phyloP scores from a whole-genome alignment of 1,140 invertebrate genomes.

The Notospermus geniculatus region DNA sequence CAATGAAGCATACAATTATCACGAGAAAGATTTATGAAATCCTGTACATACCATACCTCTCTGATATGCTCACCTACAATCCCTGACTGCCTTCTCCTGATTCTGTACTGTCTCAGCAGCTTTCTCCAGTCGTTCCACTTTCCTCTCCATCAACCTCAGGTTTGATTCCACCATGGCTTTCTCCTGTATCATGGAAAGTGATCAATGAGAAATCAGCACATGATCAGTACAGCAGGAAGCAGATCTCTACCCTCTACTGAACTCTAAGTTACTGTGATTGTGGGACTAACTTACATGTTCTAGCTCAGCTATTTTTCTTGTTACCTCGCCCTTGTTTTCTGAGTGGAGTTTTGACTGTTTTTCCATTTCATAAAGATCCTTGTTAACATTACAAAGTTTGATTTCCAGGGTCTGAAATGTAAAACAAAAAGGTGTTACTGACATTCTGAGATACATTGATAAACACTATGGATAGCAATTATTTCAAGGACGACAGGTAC shows the following conservation, averaged over 20 bases:
- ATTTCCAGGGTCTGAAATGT: constrained; percentile 1
- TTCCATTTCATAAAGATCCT: neutral
- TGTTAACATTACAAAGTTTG: neutral
- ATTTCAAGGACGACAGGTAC: no score
- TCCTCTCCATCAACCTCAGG: constrained; percentile 57
- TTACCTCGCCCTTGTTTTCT: neutral
- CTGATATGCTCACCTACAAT: constrained; percentile 11
- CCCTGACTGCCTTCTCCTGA: constrained; percentile 26
- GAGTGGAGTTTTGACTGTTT: neutral
- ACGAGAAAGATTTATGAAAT: no score
- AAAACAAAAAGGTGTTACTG: no score
- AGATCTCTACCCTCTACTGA: no score
- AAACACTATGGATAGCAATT: no score
- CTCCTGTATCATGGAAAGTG: no score
- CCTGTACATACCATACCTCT: neutral
- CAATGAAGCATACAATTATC: no score
- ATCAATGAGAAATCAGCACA: no score
- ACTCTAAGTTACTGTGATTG: no score
- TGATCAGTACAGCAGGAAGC: no score
- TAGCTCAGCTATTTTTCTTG: neutral
- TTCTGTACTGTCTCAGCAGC: constrained; percentile 25
- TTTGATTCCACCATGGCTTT: no score
- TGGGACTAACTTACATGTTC: neutral
- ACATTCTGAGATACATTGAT: no score
- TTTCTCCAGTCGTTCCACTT: constrained; percentile 37